Base-by-base conservation (phyloP, 2,113 vertebrate genomes). In the Dendropsophus ebraccatus region DNA sequence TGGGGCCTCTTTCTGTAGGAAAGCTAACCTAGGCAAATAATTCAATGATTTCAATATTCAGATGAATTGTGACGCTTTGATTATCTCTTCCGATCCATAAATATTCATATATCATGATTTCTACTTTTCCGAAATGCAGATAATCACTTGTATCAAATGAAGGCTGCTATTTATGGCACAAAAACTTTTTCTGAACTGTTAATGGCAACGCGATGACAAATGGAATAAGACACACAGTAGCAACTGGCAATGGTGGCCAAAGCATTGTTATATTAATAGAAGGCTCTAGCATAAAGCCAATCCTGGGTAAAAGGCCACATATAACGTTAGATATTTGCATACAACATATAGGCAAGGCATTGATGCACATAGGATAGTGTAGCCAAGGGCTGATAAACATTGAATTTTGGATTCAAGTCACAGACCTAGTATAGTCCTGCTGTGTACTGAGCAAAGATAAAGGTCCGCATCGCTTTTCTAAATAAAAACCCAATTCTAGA, bases 401-500 rank as follows among this genome's bases (percentile, higher is more conserved):
- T 69, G 21, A 45, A 67, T 85, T 78, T n/a, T 28, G 58, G 45
- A 85, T 85, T 78, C 75, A 4, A 81, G 49, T 62, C 77, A 86
- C 76, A 86, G 84, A 72, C 50, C 49, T 37, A 54, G 49, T 73
- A 49, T 49, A 28, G 45, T n/a, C 67, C 50, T 6, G 50, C 49
- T 73, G 67, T 47, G 52, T 74, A 45, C 77, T 60, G 32, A 58
- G 84, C 76, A 32, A 72, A 81, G 50, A 74, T 86, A 74, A 86
- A 81, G 41, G 25, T 60, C 83, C 19, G 77, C 65, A 60, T 41
- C 19, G 49, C 69, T 81, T 81, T 81, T 62, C 77, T 74, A 87
- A 70, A 73, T 56, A 86, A 86, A 73, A 86, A 73, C 84, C 65
- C 65, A 58, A 85, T 69, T 85, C 49, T 37, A 58, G 76, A 73